Base-by-base conservation (phyloP, 2,797 vertebrate genomes). In the Phaenicophaeus curvirostris region DNA sequence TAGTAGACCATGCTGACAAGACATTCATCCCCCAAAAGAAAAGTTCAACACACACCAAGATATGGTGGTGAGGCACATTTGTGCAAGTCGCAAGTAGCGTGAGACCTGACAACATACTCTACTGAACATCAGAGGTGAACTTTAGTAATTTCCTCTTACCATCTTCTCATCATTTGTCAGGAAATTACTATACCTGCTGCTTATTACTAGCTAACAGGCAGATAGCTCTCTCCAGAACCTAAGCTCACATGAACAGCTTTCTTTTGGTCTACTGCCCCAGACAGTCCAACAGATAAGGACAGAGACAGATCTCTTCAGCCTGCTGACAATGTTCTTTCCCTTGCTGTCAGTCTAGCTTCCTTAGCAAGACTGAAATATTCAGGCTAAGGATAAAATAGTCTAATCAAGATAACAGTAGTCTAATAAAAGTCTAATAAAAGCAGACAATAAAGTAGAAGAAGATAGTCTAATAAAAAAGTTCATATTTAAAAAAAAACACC, bases 11-110 rank as follows among this genome's bases (percentile, higher is more conserved):
- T 2, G 4, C 10, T 48, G 37, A 21, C 6, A 30, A 37, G 2
- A 10, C 0, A 0, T 5, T 63, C 6, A 6, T 14, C 6, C 14
- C 10, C 5, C 42, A 5, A 66, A 85, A 39, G 3, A 20, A 6
- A 33, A 89, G 23, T 16, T 41, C 15, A 61, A 19, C 2, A 6
- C 23, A 8, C 1, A 1, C 8, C 39, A 71, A 48, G 30, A 31
- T 5, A 25, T 0, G 5, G 37, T 33, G 21, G 6, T 4, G 24
- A 63, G 35, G 3, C 63, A 4, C 35, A 63, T 10, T 42, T 37
- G 9, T 11, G 8, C 18, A 11, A 77, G 28, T 15, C 57, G 44
- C 16, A n/a, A 17, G 25, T 1, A 76, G 30, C n/a, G 51, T 15
- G n/a, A 33, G 31, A 82, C 28, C 13, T 41, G 6, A 57, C 27